A percentile compares a stretch with the other conserved stretches of the same genome.
phyloP scores from a whole-genome alignment of 1,140 invertebrate species.

The Heliothis subflexa region DNA sequence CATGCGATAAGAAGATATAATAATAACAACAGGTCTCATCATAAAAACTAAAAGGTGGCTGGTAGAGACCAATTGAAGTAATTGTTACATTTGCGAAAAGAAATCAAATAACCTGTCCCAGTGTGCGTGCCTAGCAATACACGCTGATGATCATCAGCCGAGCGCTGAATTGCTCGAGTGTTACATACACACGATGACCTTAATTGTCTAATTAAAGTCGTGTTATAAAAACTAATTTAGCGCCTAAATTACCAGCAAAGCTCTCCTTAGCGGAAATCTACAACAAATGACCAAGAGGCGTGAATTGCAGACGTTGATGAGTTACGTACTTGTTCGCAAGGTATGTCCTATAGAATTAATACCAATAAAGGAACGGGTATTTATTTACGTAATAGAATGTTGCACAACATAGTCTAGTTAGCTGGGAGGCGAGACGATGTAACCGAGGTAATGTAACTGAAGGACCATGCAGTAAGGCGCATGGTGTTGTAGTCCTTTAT shows the following conservation, averaged over 20 bases:
- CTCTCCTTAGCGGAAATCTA: conserved; percentile 42
- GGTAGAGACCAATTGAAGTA: conserved; percentile 68
- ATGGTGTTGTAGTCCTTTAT: neutral
- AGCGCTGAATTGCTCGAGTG: conserved; percentile 52
- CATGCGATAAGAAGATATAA: conserved; percentile 12
- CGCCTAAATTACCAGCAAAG: conserved; percentile 21
- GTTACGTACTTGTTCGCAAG: conserved; percentile 40
- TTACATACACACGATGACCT: conserved; percentile 49
- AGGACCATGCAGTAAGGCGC: neutral
- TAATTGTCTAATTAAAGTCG: conserved; percentile 53
- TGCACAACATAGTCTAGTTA: conserved; percentile 44
- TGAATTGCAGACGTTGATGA: conserved; percentile 45
- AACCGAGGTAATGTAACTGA: conserved; percentile 20
- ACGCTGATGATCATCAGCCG: conserved; percentile 63
- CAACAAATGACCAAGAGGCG: conserved; percentile 26
- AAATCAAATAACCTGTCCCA: conserved; percentile 59
- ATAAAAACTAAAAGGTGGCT: conserved; percentile 68
- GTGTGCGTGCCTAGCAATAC: conserved; percentile 56
- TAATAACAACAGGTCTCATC: neutral
- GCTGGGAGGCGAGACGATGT: conserved; percentile 31
- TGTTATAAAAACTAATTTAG: conserved; percentile 49
- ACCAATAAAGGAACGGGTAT: conserved; percentile 44
- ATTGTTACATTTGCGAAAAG: conserved; percentile 67
- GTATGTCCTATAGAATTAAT: conserved; percentile 39
- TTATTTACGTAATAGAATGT: conserved; percentile 38